phyloP scores from a whole-genome alignment of 2,888 invertebrate species.

The Zonitis immaculata region DNA sequence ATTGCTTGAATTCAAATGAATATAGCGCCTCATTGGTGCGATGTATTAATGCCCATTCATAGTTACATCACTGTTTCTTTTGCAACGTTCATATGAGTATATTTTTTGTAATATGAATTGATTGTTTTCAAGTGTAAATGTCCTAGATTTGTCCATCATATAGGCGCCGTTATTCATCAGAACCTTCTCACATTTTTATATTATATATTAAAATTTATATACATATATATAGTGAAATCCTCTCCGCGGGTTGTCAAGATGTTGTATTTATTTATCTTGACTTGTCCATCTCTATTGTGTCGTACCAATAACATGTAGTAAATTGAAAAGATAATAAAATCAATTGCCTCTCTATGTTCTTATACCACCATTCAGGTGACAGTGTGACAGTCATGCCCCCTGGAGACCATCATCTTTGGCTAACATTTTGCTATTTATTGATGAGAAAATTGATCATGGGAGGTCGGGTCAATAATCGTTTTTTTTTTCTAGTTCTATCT shows the following conservation, averaged over 20 bases:
- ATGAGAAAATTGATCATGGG: conserved; percentile 32
- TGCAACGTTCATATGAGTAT: neutral
- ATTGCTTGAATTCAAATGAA: no score
- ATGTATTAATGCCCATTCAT: no score
- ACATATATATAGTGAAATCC: conserved; percentile 32
- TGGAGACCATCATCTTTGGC: conserved; percentile 18
- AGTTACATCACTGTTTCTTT: no score
- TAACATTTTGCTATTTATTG: conserved; percentile 31
- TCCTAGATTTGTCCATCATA: neutral
- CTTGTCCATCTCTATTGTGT: conserved; percentile 50
- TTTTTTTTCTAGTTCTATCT: conserved; percentile 1
- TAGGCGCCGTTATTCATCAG: conserved; percentile 31
- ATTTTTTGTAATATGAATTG: neutral
- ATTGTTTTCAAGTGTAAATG: neutral
- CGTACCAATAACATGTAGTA: conserved; percentile 50
- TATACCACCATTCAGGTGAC: conserved; percentile 42
- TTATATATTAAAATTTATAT: no score
- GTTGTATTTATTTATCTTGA: conserved; percentile 40
- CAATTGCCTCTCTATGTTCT: conserved; percentile 43
- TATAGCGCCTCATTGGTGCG: no score
- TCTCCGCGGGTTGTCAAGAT: conserved; percentile 40
- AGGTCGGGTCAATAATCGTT: conserved; percentile 33
- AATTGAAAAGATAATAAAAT: conserved; percentile 52
- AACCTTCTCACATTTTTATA: conserved; percentile 15
- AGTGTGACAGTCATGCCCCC: conserved; percentile 35